Percentiles rank a stretch among this genome's conserved stretches.
These are phyloP conservation scores for Oryzaephilus surinamensis DNA, from an alignment of 1,140 invertebrate species.

Conservation along the genomic window DNA sequence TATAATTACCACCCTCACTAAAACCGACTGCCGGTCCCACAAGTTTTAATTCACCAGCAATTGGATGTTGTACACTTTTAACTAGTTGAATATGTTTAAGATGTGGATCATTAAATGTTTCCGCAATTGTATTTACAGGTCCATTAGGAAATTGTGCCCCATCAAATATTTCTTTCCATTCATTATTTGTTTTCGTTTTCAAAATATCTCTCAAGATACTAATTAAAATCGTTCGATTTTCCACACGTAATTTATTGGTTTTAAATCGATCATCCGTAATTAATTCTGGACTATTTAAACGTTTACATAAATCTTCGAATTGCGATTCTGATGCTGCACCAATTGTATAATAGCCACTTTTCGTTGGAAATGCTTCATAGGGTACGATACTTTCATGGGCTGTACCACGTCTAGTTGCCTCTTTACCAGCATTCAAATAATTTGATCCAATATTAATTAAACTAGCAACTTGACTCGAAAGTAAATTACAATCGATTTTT, in stretches of 20 bases:
- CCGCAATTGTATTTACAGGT: conserved; percentile 74
- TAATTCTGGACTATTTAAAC: conserved; percentile 52
- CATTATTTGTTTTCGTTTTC: conserved; percentile 51
- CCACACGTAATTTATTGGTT: conserved; percentile 64
- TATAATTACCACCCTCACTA: conserved; percentile 56
- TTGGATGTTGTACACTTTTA: conserved; percentile 62
- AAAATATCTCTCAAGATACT: conserved; percentile 53
- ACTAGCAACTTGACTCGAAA: conserved; percentile 82
- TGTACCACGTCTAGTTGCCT: conserved; percentile 73
- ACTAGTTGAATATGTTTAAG: conserved; percentile 65
- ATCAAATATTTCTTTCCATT: conserved; percentile 69
- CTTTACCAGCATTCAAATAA: conserved; percentile 77
- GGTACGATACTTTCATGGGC: conserved; percentile 92
- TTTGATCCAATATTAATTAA: conserved; percentile 85
- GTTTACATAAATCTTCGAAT: conserved; percentile 58
- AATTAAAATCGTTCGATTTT: conserved; percentile 62
- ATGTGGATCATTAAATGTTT: conserved; percentile 84
- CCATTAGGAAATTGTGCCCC: conserved; percentile 75
- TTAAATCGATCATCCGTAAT: conserved; percentile 51
- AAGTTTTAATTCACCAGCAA: conserved; percentile 61
- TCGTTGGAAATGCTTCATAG: conserved; percentile 78
- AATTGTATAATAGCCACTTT: conserved; percentile 73
- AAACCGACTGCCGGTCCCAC: conserved; percentile 80
- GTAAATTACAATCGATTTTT: conserved; percentile 87
- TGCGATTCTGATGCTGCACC: conserved; percentile 73